Percentiles rank a stretch among this genome's conserved stretches.
Conservation (phyloP, 64 coral and sea anemone species). For the Stichodactyla mertensii region DNA sequence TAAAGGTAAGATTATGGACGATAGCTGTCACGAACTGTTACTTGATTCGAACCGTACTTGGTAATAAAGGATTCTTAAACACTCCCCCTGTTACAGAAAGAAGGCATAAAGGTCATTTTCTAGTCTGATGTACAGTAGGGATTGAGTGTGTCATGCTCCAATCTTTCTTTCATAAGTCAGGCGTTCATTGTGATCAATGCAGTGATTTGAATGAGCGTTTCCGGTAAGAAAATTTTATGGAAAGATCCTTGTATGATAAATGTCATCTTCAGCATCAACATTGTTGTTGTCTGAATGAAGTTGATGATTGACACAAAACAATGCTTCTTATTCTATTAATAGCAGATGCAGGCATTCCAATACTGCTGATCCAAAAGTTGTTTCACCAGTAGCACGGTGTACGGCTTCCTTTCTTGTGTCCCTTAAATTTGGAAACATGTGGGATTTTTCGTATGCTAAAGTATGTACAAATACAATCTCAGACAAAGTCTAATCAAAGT, state of each 20-base stretch:
- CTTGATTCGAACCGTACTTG: background rate
- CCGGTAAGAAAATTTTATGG: background rate
- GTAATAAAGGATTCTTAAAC: background rate
- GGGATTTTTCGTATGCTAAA: background rate
- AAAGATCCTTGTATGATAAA: constrained; percentile 7
- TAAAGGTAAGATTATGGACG: constrained; percentile 11
- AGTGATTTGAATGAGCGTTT: constrained; percentile 8
- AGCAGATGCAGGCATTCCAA: background rate
- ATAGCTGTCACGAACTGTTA: constrained; percentile 25
- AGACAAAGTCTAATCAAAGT: constrained; percentile 3
- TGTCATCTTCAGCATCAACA: constrained; percentile 2
- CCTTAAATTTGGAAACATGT: background rate
- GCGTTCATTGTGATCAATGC: background rate
- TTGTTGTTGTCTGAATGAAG: constrained; percentile 4
- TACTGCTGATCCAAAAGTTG: background rate
- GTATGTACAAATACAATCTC: background rate
- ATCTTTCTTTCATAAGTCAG: background rate
- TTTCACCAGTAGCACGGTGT: background rate
- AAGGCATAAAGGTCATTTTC: constrained; percentile 10
- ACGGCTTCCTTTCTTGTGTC: background rate
- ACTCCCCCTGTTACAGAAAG: constrained; percentile 9
- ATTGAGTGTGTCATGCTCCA: background rate
- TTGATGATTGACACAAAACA: background rate
- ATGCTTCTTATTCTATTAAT: background rate
- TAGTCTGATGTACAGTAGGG: background rate